Percentiles rank a stretch among this genome's conserved stretches.
phyloP scores from a whole-genome alignment of 2,113 vertebrate species.

The Thryonomys swinderianus region DNA sequence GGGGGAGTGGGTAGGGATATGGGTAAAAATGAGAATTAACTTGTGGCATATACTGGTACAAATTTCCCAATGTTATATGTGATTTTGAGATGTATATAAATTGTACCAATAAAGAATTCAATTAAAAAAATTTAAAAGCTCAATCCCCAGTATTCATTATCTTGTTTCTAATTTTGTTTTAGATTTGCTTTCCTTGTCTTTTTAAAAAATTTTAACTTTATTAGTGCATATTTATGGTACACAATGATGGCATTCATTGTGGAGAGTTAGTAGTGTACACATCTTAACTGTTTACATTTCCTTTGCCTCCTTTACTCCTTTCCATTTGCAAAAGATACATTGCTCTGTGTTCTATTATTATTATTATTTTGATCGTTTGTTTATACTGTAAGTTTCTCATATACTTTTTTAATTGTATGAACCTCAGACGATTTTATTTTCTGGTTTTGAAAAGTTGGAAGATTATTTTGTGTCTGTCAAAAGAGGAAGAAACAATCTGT shows the following conservation, averaged over 20 bases:
- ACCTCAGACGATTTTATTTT: not conserved
- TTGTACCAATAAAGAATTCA: too few species aligned
- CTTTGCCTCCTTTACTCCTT: not conserved
- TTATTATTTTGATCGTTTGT: not conserved
- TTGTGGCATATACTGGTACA: too few species aligned
- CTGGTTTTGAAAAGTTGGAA: not conserved
- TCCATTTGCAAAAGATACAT: not conserved
- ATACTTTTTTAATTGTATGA: not conserved
- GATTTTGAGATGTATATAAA: too few species aligned
- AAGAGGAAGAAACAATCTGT: not conserved
- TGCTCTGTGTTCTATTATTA: not conserved
- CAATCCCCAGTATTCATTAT: not conserved
- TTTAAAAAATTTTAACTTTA: not conserved
- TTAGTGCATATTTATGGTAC: not conserved
- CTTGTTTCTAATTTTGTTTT: slow-evolving; percentile 27
- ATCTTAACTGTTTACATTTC: not conserved
- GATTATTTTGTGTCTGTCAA: not conserved
- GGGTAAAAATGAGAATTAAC: too few species aligned
- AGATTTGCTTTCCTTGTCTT: not conserved
- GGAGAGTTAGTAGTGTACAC: too few species aligned
- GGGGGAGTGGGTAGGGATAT: too few species aligned
- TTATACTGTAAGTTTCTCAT: not conserved
- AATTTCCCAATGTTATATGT: too few species aligned
- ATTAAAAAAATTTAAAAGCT: not conserved
- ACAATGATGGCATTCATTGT: not conserved